These are phyloP conservation scores for Theretra japonica DNA, from an alignment of 2,888 invertebrate genomes.

Conservation along the genomic window DNA sequence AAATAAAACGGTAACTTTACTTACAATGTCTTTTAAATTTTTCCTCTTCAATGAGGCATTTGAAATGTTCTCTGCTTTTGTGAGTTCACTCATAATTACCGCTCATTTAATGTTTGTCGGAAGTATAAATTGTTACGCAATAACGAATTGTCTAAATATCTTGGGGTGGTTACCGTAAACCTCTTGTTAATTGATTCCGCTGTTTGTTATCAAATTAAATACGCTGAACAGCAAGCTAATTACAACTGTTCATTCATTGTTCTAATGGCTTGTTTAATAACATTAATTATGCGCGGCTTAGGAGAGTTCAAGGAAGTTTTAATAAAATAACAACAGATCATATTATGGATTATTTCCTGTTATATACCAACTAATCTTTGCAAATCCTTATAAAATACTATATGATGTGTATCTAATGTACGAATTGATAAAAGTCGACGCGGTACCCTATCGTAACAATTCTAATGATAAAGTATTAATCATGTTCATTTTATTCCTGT, in stretches of 20 bases:
- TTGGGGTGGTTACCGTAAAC: conserved; percentile 36
- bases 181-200: conserved; percentile 46
- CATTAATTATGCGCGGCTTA: conserved; percentile 47
- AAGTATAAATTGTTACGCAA: conserved; percentile 4
- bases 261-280: conserved; percentile 39
- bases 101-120: neutral
- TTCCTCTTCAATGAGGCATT: neutral
- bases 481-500: too few relatives aligned
- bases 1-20: too few relatives aligned
- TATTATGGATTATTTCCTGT: too few relatives aligned
- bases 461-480: too few relatives aligned
- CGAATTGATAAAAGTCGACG: too few relatives aligned
- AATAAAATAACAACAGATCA: conserved; percentile 43
- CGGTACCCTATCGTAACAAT: too few relatives aligned
- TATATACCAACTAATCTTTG: too few relatives aligned
- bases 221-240: conserved; percentile 53
- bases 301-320: conserved; percentile 45
- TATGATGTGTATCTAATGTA: too few relatives aligned
- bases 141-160: conserved; percentile 14
- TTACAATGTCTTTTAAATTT: neutral
- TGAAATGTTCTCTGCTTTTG: neutral
- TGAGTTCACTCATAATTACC: neutral
- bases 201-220: conserved; percentile 47
- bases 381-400: too few relatives aligned
- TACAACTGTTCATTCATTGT: conserved; percentile 42